phyloP scores from a whole-genome alignment of 2,113 vertebrate species.

The Chrysemys picta region DNA sequence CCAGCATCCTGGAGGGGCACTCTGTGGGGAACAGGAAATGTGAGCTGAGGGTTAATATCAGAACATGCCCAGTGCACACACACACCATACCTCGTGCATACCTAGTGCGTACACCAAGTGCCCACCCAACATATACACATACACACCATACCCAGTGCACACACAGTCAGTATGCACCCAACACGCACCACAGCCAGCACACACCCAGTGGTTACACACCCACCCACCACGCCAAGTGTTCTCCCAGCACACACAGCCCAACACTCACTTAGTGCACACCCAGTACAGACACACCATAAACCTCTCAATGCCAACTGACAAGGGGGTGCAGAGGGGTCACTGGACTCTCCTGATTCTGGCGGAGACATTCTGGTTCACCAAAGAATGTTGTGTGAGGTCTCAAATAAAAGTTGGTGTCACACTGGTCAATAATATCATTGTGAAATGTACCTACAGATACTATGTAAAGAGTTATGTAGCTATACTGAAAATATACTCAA shows the following conservation, averaged over 20 bases:
- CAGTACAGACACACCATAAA: not conserved
- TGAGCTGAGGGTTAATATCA: not conserved
- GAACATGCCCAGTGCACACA: not conserved
- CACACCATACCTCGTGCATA: not conserved
- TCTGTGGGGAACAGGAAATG: constrained; percentile 20
- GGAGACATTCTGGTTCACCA: no score
- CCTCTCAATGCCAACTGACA: not conserved
- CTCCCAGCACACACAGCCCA: not conserved
- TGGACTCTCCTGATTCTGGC: not conserved
- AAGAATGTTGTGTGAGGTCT: not conserved
- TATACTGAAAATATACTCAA: not conserved
- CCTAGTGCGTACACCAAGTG: not conserved
- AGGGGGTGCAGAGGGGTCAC: not conserved
- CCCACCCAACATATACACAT: not conserved
- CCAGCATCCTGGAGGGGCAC: not conserved
- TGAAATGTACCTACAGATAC: not conserved
- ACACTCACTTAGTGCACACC: not conserved
- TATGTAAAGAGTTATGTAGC: not conserved
- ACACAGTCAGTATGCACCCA: not conserved
- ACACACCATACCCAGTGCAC: not conserved
- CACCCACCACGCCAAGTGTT: not conserved
- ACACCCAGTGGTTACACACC: not conserved
- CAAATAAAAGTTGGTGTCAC: not conserved
- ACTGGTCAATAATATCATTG: not conserved
- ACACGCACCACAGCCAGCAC: not conserved